Conservation (phyloP, 2,797 vertebrate genomes). For the Pangasius macronema region DNA sequence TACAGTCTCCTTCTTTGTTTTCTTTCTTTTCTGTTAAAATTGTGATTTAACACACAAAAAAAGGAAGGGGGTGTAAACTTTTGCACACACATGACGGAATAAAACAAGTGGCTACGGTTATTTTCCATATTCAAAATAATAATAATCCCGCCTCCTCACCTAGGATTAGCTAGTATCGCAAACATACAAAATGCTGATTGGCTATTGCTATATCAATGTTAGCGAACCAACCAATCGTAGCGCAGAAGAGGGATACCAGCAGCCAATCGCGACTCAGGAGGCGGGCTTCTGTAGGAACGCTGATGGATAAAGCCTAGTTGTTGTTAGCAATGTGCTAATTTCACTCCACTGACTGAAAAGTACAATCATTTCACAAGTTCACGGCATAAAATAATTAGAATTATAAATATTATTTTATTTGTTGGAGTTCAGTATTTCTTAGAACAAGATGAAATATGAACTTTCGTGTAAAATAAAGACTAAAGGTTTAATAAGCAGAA, state of each 20-base stretch:
- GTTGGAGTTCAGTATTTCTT: too few species aligned
- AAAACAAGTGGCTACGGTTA: neutral
- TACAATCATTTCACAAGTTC: neutral
- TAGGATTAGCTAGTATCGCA: neutral
- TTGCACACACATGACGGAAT: neutral
- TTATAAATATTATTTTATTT: neutral
- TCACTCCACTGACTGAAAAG: neutral
- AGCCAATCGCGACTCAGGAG: neutral
- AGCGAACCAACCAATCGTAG: neutral
- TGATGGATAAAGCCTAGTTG: neutral
- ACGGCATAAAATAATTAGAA: neutral
- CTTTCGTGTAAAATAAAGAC: neutral
- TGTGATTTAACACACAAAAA: too few species aligned
- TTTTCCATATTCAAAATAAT: neutral
- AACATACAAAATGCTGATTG: neutral
- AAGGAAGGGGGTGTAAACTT: too few species aligned
- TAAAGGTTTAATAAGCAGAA: neutral
- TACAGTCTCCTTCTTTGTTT: too few species aligned
- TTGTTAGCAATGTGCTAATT: constrained; percentile 35
- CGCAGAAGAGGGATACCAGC: neutral
- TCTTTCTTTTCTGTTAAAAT: too few species aligned
- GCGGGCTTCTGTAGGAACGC: neutral
- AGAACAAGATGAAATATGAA: too few species aligned
- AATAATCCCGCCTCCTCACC: neutral
- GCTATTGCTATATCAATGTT: neutral